Percentiles rank a stretch among this genome's conserved stretches.
Conservation (phyloP, 2,888 invertebrate genomes). For the Ligdia adustata region DNA sequence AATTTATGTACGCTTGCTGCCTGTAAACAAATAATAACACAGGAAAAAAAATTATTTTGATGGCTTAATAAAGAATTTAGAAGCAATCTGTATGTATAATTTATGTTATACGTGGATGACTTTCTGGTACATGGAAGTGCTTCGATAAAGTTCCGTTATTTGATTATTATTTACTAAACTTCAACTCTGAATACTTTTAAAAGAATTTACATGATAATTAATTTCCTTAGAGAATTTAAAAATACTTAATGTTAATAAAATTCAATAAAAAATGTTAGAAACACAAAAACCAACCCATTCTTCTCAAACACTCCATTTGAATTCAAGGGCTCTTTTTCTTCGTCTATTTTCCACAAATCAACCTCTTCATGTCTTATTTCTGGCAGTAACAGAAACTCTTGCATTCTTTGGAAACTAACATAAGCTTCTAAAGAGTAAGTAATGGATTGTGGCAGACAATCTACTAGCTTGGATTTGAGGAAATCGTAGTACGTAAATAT, state of each 20-base stretch:
- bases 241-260: too few relatives aligned
- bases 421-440: slow-evolving; percentile 90
- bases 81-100: too few relatives aligned
- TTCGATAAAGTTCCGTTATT: too few relatives aligned
- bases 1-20: slow-evolving; percentile 71
- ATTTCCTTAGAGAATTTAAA: too few relatives aligned
- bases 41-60: too few relatives aligned
- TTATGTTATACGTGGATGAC: too few relatives aligned
- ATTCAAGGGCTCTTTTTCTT: slow-evolving; percentile 44
- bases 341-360: slow-evolving; percentile 62
- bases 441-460: slow-evolving; percentile 91
- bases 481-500: slow-evolving; percentile 92
- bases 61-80: too few relatives aligned
- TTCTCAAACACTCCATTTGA: slow-evolving; percentile 69
- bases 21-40: slow-evolving; percentile 45
- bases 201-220: too few relatives aligned
- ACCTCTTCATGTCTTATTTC: slow-evolving; percentile 63
- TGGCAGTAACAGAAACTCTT: slow-evolving; percentile 84
- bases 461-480: slow-evolving; percentile 89
- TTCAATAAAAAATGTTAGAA: too few relatives aligned
- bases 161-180: too few relatives aligned
- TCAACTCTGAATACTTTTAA: too few relatives aligned
- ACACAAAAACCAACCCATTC: slow-evolving; percentile 71
- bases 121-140: too few relatives aligned
- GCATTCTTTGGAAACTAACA: slow-evolving; percentile 89